Evolutionary conservation across 2,888 invertebrate species (phyloP).

Genomic region (Hipparchia semele): DNA sequence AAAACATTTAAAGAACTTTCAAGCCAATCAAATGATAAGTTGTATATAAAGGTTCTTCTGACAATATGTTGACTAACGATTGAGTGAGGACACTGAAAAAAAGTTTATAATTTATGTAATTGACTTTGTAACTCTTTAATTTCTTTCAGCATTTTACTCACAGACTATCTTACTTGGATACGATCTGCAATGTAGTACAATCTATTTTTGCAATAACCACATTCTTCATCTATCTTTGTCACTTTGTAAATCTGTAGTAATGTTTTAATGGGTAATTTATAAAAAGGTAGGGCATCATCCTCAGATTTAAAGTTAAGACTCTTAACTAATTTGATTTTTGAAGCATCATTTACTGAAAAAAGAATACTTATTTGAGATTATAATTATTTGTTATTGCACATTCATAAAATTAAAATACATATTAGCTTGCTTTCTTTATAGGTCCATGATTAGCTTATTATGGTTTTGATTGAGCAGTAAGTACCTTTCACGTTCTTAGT

Average conservation of each 20-base stretch:
- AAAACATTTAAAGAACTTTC: conserved; percentile 78
- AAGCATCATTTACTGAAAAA: conserved; percentile 49
- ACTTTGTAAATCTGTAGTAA: conserved; percentile 60
- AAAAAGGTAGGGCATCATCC: conserved; percentile 80
- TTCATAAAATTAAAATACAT: background rate
- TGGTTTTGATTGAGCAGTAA: background rate
- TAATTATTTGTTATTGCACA: background rate
- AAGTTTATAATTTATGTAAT: conserved; percentile 9
- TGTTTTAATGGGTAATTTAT: conserved; percentile 66
- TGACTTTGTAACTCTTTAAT: no score
- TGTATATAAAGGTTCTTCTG: conserved; percentile 80
- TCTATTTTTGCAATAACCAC: conserved; percentile 75
- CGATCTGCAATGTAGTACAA: conserved; percentile 82
- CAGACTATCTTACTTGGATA: conserved; percentile 60
- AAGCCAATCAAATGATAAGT: conserved; percentile 81
- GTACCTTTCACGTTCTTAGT: background rate
- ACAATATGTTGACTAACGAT: conserved; percentile 72
- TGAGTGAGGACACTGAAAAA: conserved; percentile 66
- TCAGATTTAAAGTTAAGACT: conserved; percentile 67
- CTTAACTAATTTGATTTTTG: conserved; percentile 66
- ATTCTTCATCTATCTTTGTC: conserved; percentile 65
- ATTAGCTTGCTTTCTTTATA: no score
- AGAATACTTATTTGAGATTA: background rate
- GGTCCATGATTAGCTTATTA: no score
- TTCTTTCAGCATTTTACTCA: background rate